A percentile compares a stretch with the other conserved stretches of the same genome.
phyloP scores from a whole-genome alignment of 64 coral and sea anemone genomes.

The Cladopsammia gracilis region DNA sequence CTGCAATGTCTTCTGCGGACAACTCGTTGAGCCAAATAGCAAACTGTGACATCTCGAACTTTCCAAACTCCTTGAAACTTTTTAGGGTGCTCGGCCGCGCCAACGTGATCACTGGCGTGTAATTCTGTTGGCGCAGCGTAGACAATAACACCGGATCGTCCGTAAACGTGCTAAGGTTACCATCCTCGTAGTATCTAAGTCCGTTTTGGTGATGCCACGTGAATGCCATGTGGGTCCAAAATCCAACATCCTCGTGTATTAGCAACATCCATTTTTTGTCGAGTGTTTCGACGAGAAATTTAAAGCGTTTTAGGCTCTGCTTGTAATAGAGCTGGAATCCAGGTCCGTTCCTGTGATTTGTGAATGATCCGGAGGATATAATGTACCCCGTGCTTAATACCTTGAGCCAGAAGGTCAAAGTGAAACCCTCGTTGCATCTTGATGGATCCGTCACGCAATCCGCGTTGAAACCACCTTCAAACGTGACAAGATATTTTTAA shows the following conservation, averaged over 20 bases:
- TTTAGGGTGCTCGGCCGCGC: constrained; percentile 63
- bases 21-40: constrained; percentile 84
- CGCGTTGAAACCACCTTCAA: constrained; percentile 72
- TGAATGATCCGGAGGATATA: constrained; percentile 70
- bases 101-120: constrained; percentile 84
- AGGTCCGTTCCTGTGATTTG: constrained; percentile 67
- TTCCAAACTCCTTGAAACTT: constrained; percentile 58
- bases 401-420: constrained; percentile 68
- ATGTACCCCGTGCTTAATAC: constrained; percentile 59
- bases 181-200: constrained; percentile 64
- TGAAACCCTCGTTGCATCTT: constrained; percentile 42
- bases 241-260: constrained; percentile 31
- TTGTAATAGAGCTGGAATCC: constrained; percentile 69
- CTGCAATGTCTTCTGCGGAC: constrained; percentile 59
- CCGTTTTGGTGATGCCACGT: constrained; percentile 37
- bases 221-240: constrained; percentile 73
- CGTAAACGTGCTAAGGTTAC: constrained; percentile 77
- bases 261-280: constrained; percentile 51
- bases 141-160: constrained; percentile 30
- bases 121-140: constrained; percentile 20
- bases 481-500: neutral
- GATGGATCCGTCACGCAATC: constrained; percentile 78
- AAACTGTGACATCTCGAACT: constrained; percentile 93
- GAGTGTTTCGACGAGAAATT: constrained; percentile 64
- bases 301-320: constrained; percentile 45